These are phyloP conservation scores for Zygogramma bicolorata DNA, from an alignment of 2,888 invertebrate species.

Conservation along the genomic window DNA sequence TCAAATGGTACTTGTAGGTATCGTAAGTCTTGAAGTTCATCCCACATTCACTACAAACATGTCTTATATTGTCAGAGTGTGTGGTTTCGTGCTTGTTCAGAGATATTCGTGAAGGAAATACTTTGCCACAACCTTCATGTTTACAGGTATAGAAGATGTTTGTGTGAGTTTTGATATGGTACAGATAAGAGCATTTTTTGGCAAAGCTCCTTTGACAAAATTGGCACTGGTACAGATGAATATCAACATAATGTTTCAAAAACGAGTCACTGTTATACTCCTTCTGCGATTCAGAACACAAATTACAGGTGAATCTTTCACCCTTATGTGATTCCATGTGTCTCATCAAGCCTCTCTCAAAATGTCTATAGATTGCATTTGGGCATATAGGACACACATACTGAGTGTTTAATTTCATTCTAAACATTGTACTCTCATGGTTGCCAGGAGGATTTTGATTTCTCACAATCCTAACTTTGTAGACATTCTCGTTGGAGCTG, in stretches of 20 bases:
- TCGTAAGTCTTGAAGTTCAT: constrained; percentile 48
- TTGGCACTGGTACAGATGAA: constrained; percentile 44
- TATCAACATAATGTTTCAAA: constrained; percentile 39
- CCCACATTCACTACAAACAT: constrained; percentile 49
- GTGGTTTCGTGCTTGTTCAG: constrained; percentile 45
- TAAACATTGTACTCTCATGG: not conserved
- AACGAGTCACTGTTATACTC: constrained; percentile 29
- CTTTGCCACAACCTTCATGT: constrained; percentile 44
- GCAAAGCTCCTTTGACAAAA: constrained; percentile 45
- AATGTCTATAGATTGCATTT: constrained; percentile 23
- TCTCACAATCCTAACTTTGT: not conserved
- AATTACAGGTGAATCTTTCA: constrained; percentile 33
- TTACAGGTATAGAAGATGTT: constrained; percentile 44
- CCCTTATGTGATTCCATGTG: constrained; percentile 31
- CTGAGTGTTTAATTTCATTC: constrained; percentile 28
- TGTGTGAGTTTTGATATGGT: constrained; percentile 31
- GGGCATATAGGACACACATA: constrained; percentile 40
- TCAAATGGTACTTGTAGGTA: constrained; percentile 49
- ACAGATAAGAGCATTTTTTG: not conserved
- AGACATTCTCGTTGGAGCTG: not conserved
- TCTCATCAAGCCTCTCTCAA: constrained; percentile 25
- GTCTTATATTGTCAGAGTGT: constrained; percentile 44
- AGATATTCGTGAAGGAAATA: constrained; percentile 41
- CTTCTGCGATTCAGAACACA: constrained; percentile 24
- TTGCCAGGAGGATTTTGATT: not conserved